Base-by-base conservation (phyloP, 2,797 vertebrate species). In the Alectoris magna region DNA sequence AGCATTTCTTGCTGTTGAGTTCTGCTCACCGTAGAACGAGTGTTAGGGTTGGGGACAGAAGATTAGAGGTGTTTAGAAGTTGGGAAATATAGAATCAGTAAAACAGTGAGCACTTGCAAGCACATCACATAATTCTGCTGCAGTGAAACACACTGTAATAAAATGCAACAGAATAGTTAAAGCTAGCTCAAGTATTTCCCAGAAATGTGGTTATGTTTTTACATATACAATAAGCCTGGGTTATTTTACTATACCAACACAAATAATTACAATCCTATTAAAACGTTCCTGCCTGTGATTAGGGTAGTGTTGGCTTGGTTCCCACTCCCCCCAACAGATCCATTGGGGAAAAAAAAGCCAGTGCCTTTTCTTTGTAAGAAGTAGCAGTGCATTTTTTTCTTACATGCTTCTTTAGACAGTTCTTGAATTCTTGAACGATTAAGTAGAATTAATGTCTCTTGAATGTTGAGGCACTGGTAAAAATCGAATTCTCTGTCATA, bases 401-500 rank as follows among this genome's bases (percentile, higher is more conserved):
- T 82, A 59, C 78, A 72, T 87, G 43, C 75, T 70, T 77, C 63
- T 91, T 72, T 31, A 83, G 90, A 90, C 83, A 91, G 76, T 84
- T 73, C 64, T 91, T 76, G 88, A 91, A 93, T 96, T 94, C 62
- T 73, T 91, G 67, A 93, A 86, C n/a, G 64, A 93, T 95, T 84
- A 95, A 95, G 51, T 23, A 92, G 84, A 97, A 97, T 88, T 95
- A 90, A 95, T 92, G n/a, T 63, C 64, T 92, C 82, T 59, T 89
- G 55, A 87, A 76, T 83, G 88, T 70, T 90, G 73, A 94, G 86
- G 77, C 56, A 51, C 73, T 88, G 79, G 64, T 77, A 93, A 83
- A 96, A 91, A 93, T 95, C 60, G 73, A 96, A 92, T 93, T 88
- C 84, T 96, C 95, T 96, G 96, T 97, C 97, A 97, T 43, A 87